Evolutionary conservation across 2,113 vertebrate species (phyloP), one percentile per base, ranked within the genome.

Genomic region (Sinosuthora webbiana): DNA sequence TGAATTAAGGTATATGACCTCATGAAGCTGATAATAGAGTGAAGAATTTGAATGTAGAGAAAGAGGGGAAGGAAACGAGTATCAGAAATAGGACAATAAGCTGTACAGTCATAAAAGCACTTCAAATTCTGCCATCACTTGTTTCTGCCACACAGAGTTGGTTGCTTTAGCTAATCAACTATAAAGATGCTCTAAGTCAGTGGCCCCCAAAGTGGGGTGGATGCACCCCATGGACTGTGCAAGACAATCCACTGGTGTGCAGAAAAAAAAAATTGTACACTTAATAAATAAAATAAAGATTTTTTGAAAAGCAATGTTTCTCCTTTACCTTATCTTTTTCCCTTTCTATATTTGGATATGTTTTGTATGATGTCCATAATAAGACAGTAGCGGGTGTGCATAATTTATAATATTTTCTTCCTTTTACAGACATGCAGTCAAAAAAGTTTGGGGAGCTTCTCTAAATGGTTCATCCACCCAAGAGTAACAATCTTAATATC

Each of bases 1-100:
- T 82, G 65, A 84, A 85, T 91, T 71, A 81, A 59, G 56, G 18
- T 68, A 59, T 31, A 67, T 63, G 74, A 94, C 90, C 69, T 52
- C 60, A 50, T 9, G 15, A 89, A 76, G 52, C 30, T 64, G 56
- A 89, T 91, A 82, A 91, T 37, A 35, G 44, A 64, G 31, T 22
- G 22, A 89, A 75, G 20, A 93, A 87, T 55, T 35, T 70, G 15
- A 89, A 87, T 28, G 31, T 8, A 64, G 33, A 71, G 42, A 65
- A 87, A 55, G 15, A 8, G 13, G 1, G 7, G 41, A 49, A 63
- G 47, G 65, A 79, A 78, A 69, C 17, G 9, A 57, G 17, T 1
- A 5, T 27, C 15, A 74, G 59, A 92, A 90, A 83, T 8, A 79
- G 24, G 23, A 59, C 18, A 71, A 22, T 8, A 33, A 94, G 53